Percentiles rank a stretch among this genome's conserved stretches.
phyloP scores from a whole-genome alignment of 2,888 invertebrate species.

The Drosophila kokeensis region DNA sequence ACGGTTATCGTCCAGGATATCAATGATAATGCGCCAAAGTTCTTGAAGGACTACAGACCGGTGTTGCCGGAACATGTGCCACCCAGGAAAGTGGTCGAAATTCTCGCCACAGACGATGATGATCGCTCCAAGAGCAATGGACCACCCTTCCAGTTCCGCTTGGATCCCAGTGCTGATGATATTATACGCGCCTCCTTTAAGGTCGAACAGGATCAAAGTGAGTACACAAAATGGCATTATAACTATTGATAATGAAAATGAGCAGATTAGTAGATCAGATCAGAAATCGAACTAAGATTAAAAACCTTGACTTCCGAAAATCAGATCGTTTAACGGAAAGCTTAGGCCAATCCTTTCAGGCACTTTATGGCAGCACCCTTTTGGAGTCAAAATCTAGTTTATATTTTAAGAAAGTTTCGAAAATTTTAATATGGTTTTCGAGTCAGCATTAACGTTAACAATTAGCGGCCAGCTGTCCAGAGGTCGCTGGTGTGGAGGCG shows the following conservation, averaged over 20 bases:
- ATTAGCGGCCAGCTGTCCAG: no score
- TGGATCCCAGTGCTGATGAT: slow-evolving; percentile 97
- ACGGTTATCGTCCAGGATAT: slow-evolving; percentile 98
- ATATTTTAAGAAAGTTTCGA: no score
- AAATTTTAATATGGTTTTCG: no score
- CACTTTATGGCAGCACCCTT: neutral
- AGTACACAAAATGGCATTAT: slow-evolving; percentile 82
- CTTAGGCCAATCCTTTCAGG: no score
- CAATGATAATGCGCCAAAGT: slow-evolving; percentile 97
- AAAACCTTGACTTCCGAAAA: neutral
- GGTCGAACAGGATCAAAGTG: slow-evolving; percentile 98
- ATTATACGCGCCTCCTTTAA: slow-evolving; percentile 97
- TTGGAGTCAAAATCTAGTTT: neutral
- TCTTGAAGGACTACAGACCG: slow-evolving; percentile 95
- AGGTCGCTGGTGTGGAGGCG: no score
- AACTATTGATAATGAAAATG: neutral
- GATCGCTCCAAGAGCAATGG: slow-evolving; percentile 97
- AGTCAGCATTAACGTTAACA: no score
- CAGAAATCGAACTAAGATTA: no score
- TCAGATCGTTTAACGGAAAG: neutral
- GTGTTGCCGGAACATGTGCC: slow-evolving; percentile 97
- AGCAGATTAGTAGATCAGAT: neutral
- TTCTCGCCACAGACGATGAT: slow-evolving; percentile 96
- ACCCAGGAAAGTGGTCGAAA: slow-evolving; percentile 96
- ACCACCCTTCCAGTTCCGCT: slow-evolving; percentile 97